Conservation (phyloP, 1,140 invertebrate genomes). For the Leptopilina clavipes region DNA sequence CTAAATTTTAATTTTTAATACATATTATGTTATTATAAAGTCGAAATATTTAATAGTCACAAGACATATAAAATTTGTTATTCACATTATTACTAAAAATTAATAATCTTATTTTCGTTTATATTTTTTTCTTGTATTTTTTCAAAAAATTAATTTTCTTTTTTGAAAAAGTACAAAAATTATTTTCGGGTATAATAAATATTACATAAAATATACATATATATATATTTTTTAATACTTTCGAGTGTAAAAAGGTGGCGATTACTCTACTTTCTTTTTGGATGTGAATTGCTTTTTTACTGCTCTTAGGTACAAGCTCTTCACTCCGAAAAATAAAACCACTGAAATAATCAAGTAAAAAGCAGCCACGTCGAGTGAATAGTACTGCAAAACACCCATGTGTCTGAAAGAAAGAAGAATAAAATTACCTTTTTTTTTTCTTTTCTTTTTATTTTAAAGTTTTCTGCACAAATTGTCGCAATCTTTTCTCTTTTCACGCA, state of each 20-base stretch:
- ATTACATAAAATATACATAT: conserved; percentile 7
- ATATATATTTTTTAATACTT: conserved; percentile 19
- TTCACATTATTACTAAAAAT: not conserved
- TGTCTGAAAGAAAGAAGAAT: conserved; percentile 52
- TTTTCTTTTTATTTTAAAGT: not conserved
- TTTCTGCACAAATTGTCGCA: not conserved
- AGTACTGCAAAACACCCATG: conserved; percentile 67
- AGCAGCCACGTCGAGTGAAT: conserved; percentile 64
- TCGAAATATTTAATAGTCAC: too few species aligned
- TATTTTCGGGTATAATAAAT: not conserved
- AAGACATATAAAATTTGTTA: too few species aligned
- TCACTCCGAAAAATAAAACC: conserved; percentile 51
- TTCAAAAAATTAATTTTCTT: not conserved
- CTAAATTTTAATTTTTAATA: too few species aligned
- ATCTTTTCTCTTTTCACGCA: not conserved
- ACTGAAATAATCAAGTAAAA: conserved; percentile 56
- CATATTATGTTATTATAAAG: too few species aligned
- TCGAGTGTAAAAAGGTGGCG: not conserved
- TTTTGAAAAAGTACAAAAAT: conserved; percentile 11
- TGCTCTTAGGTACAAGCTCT: conserved; percentile 51
- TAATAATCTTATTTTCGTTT: not conserved
- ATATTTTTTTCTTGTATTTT: not conserved
- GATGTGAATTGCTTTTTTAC: conserved; percentile 2
- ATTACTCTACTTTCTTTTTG: conserved; percentile 38
- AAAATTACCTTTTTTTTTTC: not conserved